Evolutionary conservation across 2,888 invertebrate species (phyloP).

Genomic region (Chrysina gloriosa): DNA sequence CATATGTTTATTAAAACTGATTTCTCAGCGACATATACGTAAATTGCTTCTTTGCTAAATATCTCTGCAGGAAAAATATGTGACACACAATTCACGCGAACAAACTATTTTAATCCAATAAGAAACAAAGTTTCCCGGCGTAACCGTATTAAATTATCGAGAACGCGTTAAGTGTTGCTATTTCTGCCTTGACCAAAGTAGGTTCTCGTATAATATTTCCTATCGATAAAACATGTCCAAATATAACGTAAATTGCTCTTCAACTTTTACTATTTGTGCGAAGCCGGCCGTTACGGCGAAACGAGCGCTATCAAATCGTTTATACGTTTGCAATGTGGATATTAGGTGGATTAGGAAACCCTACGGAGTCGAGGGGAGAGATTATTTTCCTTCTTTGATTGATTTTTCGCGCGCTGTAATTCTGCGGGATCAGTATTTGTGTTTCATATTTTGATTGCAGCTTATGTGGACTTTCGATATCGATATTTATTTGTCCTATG

Average conservation of each 20-base stretch:
- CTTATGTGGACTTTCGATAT: no score
- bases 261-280: conserved; percentile 25
- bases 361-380: background rate
- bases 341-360: background rate
- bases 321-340: conserved; percentile 11
- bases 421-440: no score
- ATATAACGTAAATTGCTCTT: conserved; percentile 28
- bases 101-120: conserved; percentile 25
- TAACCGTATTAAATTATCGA: conserved; percentile 22
- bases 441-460: no score
- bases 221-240: conserved; percentile 37
- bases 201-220: conserved; percentile 17
- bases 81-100: background rate
- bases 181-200: conserved; percentile 8
- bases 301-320: conserved; percentile 18
- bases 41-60: no score
- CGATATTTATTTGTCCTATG: no score
- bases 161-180: conserved; percentile 15
- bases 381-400: background rate
- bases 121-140: background rate
- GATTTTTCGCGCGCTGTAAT: no score
- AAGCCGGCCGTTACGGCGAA: conserved; percentile 23
- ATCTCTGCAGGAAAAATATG: no score
- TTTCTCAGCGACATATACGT: no score
- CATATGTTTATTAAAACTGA: no score